Base-by-base conservation (phyloP, 2,888 invertebrate genomes). In the Agrilus biguttatus region DNA sequence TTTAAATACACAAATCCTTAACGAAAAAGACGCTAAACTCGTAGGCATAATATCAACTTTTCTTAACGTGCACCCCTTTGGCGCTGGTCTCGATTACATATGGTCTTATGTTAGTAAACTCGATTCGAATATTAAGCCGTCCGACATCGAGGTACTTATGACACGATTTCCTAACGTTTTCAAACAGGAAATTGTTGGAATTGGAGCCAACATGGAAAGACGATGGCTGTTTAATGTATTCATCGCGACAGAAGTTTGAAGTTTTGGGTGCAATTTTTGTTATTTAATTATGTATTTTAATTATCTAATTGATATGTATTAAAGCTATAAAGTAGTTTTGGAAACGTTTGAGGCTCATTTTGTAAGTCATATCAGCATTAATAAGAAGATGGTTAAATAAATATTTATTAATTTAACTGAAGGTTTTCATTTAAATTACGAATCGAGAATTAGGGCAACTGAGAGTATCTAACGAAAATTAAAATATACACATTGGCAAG, bases 31-130 rank as follows among this genome's bases (percentile, higher is more conserved):
- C 60, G 88, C 86, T 0, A 80, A 79, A 61, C 71, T 88, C n/a
- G 80, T 89, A 51, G 86, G 87, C 45, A 72, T 95, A 44, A 82
- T 90, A 55, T 84, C 92, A 5, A 85, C 90, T 7, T 95, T 91
- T 67, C 73, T 95, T 41, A 80, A 89, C 67, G 86, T 95, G 34
- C 93, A 95, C 67, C 95, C 93, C 0, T 84, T 85, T 58, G 95
- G 95, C 38, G 91, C 92, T 2, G 86, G 85, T 45, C 73, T 89
- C 2, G 90, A 89, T 62, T 88, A 89, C 65, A 82, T 95, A 49
- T 87, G 87, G 73, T 88, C 87, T 8, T 95, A 92, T 66, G 77
- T 95, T 17, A 84, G 86, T 56, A 86, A 85, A 58, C 70, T 89
- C 51, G 81, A 86, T 55, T 72, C 83, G 2, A 71, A 71, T 51